Percentiles rank a stretch among this genome's conserved stretches.
phyloP scores from a whole-genome alignment of 1,140 invertebrate genomes.

The Harpegnathos saltator region DNA sequence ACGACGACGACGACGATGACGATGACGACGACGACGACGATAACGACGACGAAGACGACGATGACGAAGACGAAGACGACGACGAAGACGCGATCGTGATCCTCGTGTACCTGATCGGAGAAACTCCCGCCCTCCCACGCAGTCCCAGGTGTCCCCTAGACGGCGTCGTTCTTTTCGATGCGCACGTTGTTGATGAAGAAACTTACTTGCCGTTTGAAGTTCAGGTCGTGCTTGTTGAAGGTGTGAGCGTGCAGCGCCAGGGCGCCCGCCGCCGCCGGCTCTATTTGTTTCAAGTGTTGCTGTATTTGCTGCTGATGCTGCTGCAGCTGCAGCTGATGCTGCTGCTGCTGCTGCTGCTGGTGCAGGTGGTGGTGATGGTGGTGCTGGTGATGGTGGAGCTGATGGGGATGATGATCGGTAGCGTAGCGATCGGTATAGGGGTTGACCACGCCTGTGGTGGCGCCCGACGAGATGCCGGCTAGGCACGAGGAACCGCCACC shows the following conservation, averaged over 20 bases:
- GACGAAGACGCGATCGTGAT: conserved; percentile 47
- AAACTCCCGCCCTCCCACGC: conserved; percentile 43
- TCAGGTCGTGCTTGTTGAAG: conserved; percentile 88
- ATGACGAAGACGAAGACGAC: conserved; percentile 16
- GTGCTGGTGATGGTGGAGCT: conserved; percentile 71
- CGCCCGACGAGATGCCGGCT: conserved; percentile 84
- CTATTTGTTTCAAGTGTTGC: conserved; percentile 82
- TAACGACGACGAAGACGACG: conserved; percentile 1
- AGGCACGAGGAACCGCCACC: conserved; percentile 77
- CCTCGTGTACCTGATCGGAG: conserved; percentile 56
- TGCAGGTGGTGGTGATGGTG: conserved; percentile 71
- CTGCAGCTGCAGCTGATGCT: conserved; percentile 75
- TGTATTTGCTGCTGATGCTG: conserved; percentile 78
- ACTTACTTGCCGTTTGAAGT: conserved; percentile 93
- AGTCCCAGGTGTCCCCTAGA: conserved; percentile 72
- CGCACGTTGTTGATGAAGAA: conserved; percentile 91
- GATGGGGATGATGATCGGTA: conserved; percentile 72
- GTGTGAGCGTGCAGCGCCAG: conserved; percentile 84
- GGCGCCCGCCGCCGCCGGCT: conserved; percentile 85
- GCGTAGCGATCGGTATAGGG: conserved; percentile 81
- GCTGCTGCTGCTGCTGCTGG: conserved; percentile 71
- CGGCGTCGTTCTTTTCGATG: conserved; percentile 89
- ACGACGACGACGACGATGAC: conserved; percentile 18
- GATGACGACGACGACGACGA: conserved; percentile 48
- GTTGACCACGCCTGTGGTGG: conserved; percentile 84